Evolutionary conservation across 2,797 vertebrate genomes (phyloP).

Genomic region (Arnoldichthys spilopterus): DNA sequence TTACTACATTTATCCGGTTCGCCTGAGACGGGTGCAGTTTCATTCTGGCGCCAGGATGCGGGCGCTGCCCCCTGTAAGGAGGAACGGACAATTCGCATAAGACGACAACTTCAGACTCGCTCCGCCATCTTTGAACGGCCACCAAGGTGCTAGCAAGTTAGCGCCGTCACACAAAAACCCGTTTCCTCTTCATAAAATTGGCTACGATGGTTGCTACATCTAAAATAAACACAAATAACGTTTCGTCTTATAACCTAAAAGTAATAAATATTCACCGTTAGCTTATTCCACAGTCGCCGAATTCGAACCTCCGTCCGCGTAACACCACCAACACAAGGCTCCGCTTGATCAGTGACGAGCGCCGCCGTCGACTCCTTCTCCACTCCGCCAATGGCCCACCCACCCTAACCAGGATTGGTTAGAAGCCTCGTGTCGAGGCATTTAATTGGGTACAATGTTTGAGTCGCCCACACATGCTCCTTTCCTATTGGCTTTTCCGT

Average conservation of each 20-base stretch:
- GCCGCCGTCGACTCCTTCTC: too few species aligned
- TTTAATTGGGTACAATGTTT: constrained; percentile 39
- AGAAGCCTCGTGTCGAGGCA: background rate
- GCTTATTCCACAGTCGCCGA: background rate
- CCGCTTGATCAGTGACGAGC: background rate
- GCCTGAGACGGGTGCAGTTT: background rate
- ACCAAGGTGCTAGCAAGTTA: constrained; percentile 13
- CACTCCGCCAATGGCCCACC: constrained; percentile 28
- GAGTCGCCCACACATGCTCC: background rate
- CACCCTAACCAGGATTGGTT: constrained; percentile 31
- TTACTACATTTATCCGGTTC: background rate
- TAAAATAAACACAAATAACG: too few species aligned
- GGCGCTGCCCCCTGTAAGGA: background rate
- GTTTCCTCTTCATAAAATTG: background rate
- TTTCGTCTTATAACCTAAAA: background rate
- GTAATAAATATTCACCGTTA: constrained; percentile 8
- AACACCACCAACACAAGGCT: background rate
- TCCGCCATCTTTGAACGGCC: constrained; percentile 57
- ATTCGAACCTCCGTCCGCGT: background rate
- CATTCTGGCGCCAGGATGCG: too few species aligned
- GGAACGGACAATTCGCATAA: background rate
- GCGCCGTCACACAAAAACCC: background rate
- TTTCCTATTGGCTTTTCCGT: constrained; percentile 33
- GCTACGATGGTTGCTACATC: background rate
- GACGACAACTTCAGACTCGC: background rate